Evolutionary conservation across 2,888 invertebrate genomes (phyloP).

Genomic region (Arctia plantaginis): DNA sequence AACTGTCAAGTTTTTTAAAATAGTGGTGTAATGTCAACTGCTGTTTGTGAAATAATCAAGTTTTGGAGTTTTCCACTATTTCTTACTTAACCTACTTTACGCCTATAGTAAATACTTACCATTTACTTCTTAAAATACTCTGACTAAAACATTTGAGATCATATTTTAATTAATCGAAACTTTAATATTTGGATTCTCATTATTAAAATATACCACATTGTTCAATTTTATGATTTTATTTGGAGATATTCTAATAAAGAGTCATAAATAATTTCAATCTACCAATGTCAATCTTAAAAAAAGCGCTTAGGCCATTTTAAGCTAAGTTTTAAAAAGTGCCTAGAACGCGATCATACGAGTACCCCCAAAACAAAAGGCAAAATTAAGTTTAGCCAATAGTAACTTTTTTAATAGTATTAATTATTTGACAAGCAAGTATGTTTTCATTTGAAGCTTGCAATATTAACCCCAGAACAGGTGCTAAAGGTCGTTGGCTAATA

Average conservation of each 20-base stretch:
- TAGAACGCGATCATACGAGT: too few species aligned
- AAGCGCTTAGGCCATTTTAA: neutral
- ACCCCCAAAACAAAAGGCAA: too few species aligned
- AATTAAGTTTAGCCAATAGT: neutral
- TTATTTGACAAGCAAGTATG: neutral
- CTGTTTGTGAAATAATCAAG: constrained; percentile 7
- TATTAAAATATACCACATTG: neutral
- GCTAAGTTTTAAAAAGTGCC: too few species aligned
- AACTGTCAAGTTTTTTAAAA: constrained; percentile 27
- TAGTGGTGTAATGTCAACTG: constrained; percentile 4
- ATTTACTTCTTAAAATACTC: neutral
- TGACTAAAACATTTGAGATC: neutral
- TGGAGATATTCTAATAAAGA: neutral
- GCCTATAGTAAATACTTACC: neutral
- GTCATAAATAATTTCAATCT: neutral
- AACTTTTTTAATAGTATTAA: too few species aligned
- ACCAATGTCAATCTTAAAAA: neutral
- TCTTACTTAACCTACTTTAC: neutral
- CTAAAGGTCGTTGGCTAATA: constrained; percentile 41
- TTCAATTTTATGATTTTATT: neutral
- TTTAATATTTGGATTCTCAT: neutral
- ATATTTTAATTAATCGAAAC: neutral
- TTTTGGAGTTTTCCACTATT: neutral
- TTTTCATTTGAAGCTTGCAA: constrained; percentile 1
- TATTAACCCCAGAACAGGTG: constrained; percentile 27